phyloP scores from a whole-genome alignment of 2,797 vertebrate genomes.

The Nyctibius grandis region DNA sequence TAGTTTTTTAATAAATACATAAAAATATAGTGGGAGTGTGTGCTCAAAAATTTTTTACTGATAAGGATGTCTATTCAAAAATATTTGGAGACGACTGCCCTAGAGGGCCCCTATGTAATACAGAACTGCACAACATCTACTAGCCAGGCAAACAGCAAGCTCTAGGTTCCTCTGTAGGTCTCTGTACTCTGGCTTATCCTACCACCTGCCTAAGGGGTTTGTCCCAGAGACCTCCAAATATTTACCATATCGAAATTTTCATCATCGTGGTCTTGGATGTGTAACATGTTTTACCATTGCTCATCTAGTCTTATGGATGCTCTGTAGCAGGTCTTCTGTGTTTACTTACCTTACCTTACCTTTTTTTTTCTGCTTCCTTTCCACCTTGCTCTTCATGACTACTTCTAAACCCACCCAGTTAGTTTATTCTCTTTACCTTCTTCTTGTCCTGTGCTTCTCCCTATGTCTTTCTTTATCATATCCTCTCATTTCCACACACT shows the following conservation, averaged over 20 bases:
- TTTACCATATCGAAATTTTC: background rate
- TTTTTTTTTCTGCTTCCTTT: background rate
- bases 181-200: background rate
- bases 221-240: background rate
- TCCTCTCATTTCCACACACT: background rate
- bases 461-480: background rate
- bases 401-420: background rate
- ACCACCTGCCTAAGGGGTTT: fast-evolving
- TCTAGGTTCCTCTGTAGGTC: background rate
- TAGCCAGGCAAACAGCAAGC: background rate
- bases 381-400: background rate
- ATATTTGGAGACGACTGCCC: background rate
- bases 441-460: background rate
- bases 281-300: background rate
- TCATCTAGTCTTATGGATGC: background rate
- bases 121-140: background rate
- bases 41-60: background rate
- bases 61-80: background rate
- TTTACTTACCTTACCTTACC: background rate
- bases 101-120: background rate
- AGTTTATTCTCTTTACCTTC: background rate
- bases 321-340: background rate
- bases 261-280: background rate
- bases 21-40: background rate
- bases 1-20: background rate